phyloP scores from a whole-genome alignment of 2,113 vertebrate genomes.

The Serilophus lunatus region DNA sequence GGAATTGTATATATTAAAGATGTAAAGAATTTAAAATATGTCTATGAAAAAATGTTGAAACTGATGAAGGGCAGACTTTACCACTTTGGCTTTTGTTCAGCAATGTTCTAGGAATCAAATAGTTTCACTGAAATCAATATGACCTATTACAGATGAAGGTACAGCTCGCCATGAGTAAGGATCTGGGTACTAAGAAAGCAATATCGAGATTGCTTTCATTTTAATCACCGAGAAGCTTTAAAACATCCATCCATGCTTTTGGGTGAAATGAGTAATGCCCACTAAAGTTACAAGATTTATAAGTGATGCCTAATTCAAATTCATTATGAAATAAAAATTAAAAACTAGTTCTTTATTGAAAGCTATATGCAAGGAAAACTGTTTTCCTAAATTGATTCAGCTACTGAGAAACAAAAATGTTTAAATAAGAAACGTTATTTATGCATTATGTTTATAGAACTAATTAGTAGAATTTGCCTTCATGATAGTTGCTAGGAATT shows the following conservation, averaged over 20 bases:
- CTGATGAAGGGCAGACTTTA: not conserved
- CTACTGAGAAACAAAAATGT: slow-evolving; percentile 36
- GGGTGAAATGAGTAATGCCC: slow-evolving; percentile 65
- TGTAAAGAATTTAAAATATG: not conserved
- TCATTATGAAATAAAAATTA: slow-evolving; percentile 61
- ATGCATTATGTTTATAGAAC: not conserved
- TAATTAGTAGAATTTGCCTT: not conserved
- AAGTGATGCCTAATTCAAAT: slow-evolving; percentile 69
- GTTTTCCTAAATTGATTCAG: slow-evolving; percentile 34
- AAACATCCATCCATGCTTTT: slow-evolving; percentile 50
- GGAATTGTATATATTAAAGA: not conserved
- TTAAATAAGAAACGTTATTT: not conserved
- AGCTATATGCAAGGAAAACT: slow-evolving; percentile 64
- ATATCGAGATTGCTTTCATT: slow-evolving; percentile 56
- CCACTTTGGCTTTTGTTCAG: not conserved
- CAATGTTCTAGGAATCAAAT: not conserved
- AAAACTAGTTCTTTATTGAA: slow-evolving; percentile 69
- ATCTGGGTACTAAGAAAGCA: not conserved
- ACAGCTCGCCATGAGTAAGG: not conserved
- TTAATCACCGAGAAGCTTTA: slow-evolving; percentile 42
- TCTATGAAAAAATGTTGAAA: not conserved
- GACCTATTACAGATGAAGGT: slow-evolving; percentile 1
- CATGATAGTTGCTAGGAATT: not conserved
- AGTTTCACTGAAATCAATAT: slow-evolving; percentile 21
- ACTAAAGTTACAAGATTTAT: slow-evolving; percentile 74